Conservation (phyloP, 2,888 invertebrate species). For the Epistrophe eligans region DNA sequence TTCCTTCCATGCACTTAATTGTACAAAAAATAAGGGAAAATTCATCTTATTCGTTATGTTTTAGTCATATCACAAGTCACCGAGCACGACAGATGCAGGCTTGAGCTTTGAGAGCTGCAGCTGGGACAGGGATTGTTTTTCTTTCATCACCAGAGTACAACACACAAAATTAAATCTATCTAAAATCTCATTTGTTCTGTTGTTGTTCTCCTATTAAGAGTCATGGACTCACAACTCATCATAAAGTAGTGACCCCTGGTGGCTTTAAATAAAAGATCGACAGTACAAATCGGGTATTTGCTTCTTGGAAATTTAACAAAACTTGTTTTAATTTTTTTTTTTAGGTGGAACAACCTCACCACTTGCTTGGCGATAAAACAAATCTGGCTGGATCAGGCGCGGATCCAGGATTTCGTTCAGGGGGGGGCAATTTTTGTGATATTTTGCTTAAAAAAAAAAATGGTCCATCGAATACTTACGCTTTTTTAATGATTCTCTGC, state of each 20-base stretch:
- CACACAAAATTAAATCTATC: constrained; percentile 28
- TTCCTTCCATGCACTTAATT: constrained; percentile 13
- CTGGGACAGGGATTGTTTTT: constrained; percentile 52
- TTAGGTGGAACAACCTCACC: too few relatives aligned
- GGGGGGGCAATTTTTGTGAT: too few relatives aligned
- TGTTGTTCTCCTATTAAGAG: constrained; percentile 32
- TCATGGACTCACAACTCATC: constrained; percentile 31
- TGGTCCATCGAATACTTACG: too few relatives aligned
- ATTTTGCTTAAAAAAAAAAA: too few relatives aligned
- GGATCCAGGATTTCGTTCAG: too few relatives aligned
- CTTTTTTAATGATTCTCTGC: too few relatives aligned
- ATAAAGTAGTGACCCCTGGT: neutral
- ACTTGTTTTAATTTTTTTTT: too few relatives aligned
- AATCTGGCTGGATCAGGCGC: too few relatives aligned
- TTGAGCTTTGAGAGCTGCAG: neutral
- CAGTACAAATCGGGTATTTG: neutral
- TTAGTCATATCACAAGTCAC: constrained; percentile 49
- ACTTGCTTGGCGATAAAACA: too few relatives aligned
- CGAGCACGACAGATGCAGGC: constrained; percentile 55
- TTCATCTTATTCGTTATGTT: constrained; percentile 7
- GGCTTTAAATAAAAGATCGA: neutral
- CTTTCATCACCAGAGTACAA: constrained; percentile 60
- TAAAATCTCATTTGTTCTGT: constrained; percentile 52
- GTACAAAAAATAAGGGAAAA: constrained; percentile 10
- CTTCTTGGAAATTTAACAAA: too few relatives aligned